These are phyloP conservation scores for Epinephelus lanceolatus DNA, from an alignment of 2,113 vertebrate species.

Conservation along the genomic window DNA sequence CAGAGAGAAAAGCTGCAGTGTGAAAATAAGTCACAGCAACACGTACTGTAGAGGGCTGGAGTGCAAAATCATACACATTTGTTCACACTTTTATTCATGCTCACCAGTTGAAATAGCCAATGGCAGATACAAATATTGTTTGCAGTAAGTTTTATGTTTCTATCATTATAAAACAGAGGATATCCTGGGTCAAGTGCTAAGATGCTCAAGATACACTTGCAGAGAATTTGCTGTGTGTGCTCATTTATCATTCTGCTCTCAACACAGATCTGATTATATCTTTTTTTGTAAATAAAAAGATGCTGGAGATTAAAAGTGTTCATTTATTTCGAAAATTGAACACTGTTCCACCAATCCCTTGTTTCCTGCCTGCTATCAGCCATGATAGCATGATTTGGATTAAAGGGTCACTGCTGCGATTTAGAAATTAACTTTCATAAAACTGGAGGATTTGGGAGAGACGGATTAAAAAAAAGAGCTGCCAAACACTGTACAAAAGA, in stretches of 20 bases:
- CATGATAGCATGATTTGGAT: not conserved
- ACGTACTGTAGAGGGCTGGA: not conserved
- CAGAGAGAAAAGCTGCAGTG: not conserved
- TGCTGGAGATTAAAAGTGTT: not conserved
- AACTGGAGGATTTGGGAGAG: not conserved
- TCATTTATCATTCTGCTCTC: slow-evolving; percentile 1
- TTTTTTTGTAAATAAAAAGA: not conserved
- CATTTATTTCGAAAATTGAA: not conserved
- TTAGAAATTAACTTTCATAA: not conserved
- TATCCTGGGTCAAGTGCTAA: slow-evolving; percentile 1
- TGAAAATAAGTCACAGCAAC: slow-evolving; percentile 19
- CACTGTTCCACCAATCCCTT: not conserved
- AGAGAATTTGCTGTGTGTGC: not conserved
- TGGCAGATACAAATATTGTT: slow-evolving; percentile 2
- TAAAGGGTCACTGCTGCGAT: not conserved
- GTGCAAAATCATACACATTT: slow-evolving; percentile 1
- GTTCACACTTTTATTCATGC: slow-evolving; percentile 2
- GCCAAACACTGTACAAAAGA: not conserved
- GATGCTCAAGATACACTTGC: not conserved
- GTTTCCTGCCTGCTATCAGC: not conserved
- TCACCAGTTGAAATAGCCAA: slow-evolving; percentile 14
- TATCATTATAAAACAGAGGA: not conserved
- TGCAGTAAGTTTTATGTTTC: not conserved
- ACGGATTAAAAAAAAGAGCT: not conserved
- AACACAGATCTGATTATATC: not conserved